Conservation (phyloP, 2,797 vertebrate species). For the Odontamblyopus rebecca region DNA sequence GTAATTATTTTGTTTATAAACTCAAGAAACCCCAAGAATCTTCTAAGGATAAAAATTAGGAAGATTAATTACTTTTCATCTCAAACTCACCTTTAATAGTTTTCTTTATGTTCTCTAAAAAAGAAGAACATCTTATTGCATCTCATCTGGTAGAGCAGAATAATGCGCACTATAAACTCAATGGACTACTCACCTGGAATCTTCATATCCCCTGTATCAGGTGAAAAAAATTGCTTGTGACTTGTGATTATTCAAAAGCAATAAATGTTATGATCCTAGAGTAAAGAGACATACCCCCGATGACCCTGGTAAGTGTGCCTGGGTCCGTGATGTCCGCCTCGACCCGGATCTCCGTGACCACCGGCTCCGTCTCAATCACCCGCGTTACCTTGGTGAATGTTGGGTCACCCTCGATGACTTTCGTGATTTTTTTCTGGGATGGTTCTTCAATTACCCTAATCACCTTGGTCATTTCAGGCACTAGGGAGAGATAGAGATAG, state of each 20-base stretch:
- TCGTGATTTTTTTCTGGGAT: constrained; percentile 72
- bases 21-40: background rate
- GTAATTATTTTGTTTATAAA: too few relatives aligned
- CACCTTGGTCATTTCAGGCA: constrained; percentile 74
- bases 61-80: background rate
- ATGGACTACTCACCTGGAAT: background rate
- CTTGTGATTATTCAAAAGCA: background rate
- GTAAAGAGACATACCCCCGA: constrained; percentile 14
- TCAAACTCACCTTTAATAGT: background rate
- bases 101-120: background rate
- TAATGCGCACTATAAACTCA: background rate
- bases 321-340: constrained; percentile 55
- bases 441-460: constrained; percentile 76
- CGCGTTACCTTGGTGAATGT: constrained; percentile 76
- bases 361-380: constrained; percentile 75
- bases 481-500: constrained; percentile 30
- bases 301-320: constrained; percentile 68
- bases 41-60: background rate
- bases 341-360: constrained; percentile 29
- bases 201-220: background rate
- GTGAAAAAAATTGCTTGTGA: background rate
- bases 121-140: background rate
- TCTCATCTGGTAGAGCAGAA: background rate
- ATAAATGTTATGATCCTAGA: background rate
- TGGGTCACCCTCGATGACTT: constrained; percentile 75